phyloP scores from a whole-genome alignment of 2,888 invertebrate genomes.

The Hermodice carunculata region DNA sequence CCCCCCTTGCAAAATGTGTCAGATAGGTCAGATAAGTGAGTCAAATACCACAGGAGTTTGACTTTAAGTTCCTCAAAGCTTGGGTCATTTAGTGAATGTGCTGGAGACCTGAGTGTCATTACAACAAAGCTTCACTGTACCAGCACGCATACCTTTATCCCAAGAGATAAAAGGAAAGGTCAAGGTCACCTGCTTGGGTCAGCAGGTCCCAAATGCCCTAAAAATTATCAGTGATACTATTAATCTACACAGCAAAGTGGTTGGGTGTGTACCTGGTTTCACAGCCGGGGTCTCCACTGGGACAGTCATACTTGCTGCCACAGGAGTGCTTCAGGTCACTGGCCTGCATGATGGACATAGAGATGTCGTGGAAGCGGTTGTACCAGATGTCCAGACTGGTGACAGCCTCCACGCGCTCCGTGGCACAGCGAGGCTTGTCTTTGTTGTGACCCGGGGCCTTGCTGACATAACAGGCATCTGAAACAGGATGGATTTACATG shows the following conservation, averaged over 20 bases:
- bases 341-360: conserved; percentile 69
- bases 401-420: conserved; percentile 70
- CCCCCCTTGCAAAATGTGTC: too few species aligned
- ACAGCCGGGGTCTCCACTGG: conserved; percentile 65
- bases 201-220: background rate
- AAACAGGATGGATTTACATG: background rate
- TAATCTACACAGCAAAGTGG: background rate
- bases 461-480: conserved; percentile 67
- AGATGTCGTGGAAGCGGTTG: conserved; percentile 69
- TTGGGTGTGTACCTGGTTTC: conserved; percentile 58
- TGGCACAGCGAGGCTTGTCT: conserved; percentile 67
- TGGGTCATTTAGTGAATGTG: too few species aligned
- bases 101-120: too few species aligned
- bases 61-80: too few species aligned
- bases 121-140: too few species aligned
- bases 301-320: conserved; percentile 65
- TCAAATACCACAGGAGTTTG: too few species aligned
- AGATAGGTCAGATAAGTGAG: too few species aligned
- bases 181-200: too few species aligned
- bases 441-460: conserved; percentile 56
- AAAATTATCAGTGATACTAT: background rate
- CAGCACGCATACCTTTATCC: too few species aligned
- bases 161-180: too few species aligned
- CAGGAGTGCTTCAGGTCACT: conserved; percentile 66
- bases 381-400: conserved; percentile 70